Evolutionary conservation across 2,113 vertebrate genomes (phyloP), one percentile per base, ranked within the genome.

Genomic region (Menidia beryllina): DNA sequence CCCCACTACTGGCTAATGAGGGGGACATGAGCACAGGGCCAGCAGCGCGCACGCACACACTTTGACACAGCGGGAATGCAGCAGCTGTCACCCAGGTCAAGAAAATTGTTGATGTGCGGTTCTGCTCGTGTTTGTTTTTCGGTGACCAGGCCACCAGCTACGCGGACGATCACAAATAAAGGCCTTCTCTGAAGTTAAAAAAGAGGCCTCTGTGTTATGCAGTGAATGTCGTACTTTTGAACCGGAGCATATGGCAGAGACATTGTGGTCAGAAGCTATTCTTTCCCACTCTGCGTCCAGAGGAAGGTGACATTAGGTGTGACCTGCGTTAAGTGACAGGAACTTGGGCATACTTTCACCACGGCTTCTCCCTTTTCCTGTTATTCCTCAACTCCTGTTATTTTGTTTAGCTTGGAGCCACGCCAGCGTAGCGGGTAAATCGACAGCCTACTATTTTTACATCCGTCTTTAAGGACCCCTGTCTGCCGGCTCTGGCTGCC

Each of bases 41-140:
- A n/a, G n/a, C 55, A 64, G 56, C 12, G n/a, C n/a, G n/a, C n/a
- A n/a, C n/a, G n/a, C 70, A 61, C 67, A 70, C 80, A 60, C 72
- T 8, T n/a, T 89, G 90, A 91, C 88, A 92, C 81, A 84, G 80
- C 81, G 87, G 83, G 91, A 94, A 93, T 93, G 92, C 87, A 91
- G 91, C 93, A 95, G 94, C 94, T 95, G 91, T 91, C 88, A 86
- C 83, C 68, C 91, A 90, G 91, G 90, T 92, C 92, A 66, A 14
- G 50, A 57, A 67, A 55, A 83, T 72, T 77, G 73, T 55, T 73
- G 47, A 72, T 79, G 69, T 78, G 55, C 65, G 34, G 41, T 41
- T 71, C 54, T 61, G 39, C 58, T 6, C 11, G 8, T 5, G n/a
- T 57, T 58, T 36, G 51, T 59, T 72, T n/a, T n/a, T 49, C 8